Evolutionary conservation across 2,113 vertebrate genomes (phyloP).

Genomic region (Saguinus midas): DNA sequence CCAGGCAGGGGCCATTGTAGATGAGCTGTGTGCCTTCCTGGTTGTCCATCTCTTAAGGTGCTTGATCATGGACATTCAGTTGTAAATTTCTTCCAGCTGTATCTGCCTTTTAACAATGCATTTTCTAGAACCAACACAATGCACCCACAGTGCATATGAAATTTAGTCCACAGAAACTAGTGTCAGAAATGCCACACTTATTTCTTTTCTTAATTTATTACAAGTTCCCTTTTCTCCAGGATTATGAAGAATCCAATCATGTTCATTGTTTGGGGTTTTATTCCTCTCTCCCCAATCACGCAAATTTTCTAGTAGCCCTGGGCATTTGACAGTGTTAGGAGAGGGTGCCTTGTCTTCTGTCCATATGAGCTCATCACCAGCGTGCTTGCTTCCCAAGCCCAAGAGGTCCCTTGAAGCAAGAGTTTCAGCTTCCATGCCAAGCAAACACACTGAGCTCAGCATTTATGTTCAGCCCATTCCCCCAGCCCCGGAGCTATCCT

Average conservation of each 20-base stretch:
- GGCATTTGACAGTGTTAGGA: not conserved
- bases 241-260: not conserved
- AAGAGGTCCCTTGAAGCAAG: not conserved
- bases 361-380: not conserved
- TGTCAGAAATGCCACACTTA: not conserved
- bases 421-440: not conserved
- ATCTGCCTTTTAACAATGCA: not conserved
- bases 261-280: not conserved
- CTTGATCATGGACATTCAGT: not conserved
- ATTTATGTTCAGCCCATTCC: not conserved
- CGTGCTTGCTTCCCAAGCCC: not conserved
- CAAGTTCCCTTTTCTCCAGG: not conserved
- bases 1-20: not conserved
- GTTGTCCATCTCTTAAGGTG: not conserved
- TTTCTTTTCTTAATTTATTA: not conserved
- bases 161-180: not conserved
- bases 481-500: not conserved
- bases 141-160: not conserved
- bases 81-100: not conserved
- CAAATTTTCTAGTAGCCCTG: not conserved
- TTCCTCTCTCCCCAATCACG: not conserved
- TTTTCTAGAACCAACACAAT: not conserved
- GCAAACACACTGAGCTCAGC: not conserved
- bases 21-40: not conserved
- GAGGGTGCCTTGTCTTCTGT: not conserved